Percentiles rank a stretch among this genome's conserved stretches.
These are phyloP conservation scores for Anabas testudineus DNA, from an alignment of 2,797 vertebrate genomes.

Conservation along the genomic window DNA sequence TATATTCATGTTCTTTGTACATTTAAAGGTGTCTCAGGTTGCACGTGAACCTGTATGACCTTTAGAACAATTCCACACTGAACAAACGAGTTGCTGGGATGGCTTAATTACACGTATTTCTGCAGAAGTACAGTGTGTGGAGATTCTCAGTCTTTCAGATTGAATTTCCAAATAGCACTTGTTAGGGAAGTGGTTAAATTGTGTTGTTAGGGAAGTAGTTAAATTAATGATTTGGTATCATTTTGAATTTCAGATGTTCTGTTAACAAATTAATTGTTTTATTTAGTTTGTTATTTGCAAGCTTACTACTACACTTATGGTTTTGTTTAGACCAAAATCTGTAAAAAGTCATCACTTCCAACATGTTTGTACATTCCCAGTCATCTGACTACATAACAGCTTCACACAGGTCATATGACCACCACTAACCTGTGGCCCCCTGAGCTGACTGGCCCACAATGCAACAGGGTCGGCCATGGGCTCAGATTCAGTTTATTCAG, in stretches of 20 bases:
- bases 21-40: neutral
- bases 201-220: neutral
- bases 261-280: no score
- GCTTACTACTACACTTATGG: neutral
- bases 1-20: neutral
- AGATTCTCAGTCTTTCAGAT: neutral
- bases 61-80: neutral
- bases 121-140: neutral
- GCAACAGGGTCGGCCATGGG: slow-evolving; percentile 57
- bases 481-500: slow-evolving; percentile 76
- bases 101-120: neutral
- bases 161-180: neutral
- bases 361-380: slow-evolving; percentile 2
- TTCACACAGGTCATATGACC: slow-evolving; percentile 58
- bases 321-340: neutral
- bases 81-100: neutral
- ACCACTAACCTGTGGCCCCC: slow-evolving; percentile 55
- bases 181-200: no score
- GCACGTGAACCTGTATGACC: neutral
- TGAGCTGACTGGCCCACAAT: slow-evolving; percentile 69
- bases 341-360: neutral
- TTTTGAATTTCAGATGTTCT: neutral
- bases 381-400: slow-evolving; percentile 44
- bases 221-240: neutral
- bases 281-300: no score